phyloP scores from a whole-genome alignment of 2,113 vertebrate species.

The Taurulus bubalis region DNA sequence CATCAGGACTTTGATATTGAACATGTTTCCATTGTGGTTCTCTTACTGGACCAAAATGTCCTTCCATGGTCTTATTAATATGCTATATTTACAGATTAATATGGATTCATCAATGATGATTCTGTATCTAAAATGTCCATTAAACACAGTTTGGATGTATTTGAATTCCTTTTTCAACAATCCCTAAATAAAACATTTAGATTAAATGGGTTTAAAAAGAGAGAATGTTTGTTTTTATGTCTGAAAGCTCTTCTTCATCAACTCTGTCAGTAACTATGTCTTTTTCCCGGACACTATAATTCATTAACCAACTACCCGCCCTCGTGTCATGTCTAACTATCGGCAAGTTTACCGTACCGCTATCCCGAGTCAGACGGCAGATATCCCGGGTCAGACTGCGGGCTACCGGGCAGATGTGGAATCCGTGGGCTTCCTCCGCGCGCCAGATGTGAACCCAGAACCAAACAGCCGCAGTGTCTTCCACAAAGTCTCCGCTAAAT shows the following conservation, averaged over 20 bases:
- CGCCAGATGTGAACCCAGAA: not conserved
- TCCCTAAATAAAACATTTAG: not conserved
- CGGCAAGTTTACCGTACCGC: constrained; percentile 24
- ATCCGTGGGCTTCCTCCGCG: not conserved
- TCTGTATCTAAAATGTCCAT: not conserved
- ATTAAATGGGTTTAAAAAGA: not conserved
- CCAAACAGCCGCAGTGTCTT: not conserved
- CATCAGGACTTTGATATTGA: not conserved
- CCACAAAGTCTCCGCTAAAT: not conserved
- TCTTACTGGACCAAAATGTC: not conserved
- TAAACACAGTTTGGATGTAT: no score
- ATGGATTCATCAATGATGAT: not conserved
- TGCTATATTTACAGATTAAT: not conserved
- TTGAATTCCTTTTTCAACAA: not conserved
- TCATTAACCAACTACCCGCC: not conserved
- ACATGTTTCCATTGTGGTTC: not conserved
- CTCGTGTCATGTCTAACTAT: not conserved
- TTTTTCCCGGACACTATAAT: not conserved
- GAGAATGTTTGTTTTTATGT: not conserved
- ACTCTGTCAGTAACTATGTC: not conserved
- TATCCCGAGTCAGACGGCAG: constrained; percentile 32
- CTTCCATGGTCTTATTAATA: not conserved
- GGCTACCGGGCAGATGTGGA: constrained; percentile 4
- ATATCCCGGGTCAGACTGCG: constrained; percentile 33
- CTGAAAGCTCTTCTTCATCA: not conserved